phyloP scores from a whole-genome alignment of 2,113 vertebrate genomes.

The Tachysurus vachellii region DNA sequence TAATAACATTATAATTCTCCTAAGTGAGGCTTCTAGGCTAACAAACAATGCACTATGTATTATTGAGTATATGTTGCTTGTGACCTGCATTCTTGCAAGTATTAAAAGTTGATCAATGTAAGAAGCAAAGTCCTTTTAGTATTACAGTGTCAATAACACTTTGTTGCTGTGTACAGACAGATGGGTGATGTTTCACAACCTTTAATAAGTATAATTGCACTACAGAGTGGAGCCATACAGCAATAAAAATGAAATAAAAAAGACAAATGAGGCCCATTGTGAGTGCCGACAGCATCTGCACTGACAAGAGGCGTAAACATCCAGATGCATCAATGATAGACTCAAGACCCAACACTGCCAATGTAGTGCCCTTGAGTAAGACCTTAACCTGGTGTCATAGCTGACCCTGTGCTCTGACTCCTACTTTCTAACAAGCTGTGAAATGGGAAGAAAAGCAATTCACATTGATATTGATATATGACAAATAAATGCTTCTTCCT shows the following conservation, averaged over 20 bases:
- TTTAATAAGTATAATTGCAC: not conserved
- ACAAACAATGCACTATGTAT: not conserved
- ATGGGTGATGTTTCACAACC: not conserved
- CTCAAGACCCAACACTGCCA: too few relatives aligned
- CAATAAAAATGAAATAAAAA: not conserved
- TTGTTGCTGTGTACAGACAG: not conserved
- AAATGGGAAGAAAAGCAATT: too few relatives aligned
- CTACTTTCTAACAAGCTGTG: too few relatives aligned
- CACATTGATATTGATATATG: too few relatives aligned
- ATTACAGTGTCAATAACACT: not conserved
- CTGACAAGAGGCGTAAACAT: not conserved
- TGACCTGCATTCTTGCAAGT: not conserved
- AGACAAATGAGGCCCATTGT: not conserved
- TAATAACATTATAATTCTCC: not conserved
- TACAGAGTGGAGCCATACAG: constrained; percentile 1
- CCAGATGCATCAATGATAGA: not conserved
- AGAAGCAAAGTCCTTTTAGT: not conserved
- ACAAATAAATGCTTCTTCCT: too few relatives aligned
- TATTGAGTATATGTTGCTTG: not conserved
- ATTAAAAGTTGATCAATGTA: not conserved
- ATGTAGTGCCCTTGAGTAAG: too few relatives aligned
- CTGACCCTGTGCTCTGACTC: too few relatives aligned
- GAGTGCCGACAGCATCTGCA: not conserved
- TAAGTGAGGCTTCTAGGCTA: not conserved
- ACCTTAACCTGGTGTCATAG: too few relatives aligned